These are phyloP conservation scores for Pseudotriccus pelzelni DNA, from an alignment of 2,797 vertebrate genomes.

Conservation along the genomic window DNA sequence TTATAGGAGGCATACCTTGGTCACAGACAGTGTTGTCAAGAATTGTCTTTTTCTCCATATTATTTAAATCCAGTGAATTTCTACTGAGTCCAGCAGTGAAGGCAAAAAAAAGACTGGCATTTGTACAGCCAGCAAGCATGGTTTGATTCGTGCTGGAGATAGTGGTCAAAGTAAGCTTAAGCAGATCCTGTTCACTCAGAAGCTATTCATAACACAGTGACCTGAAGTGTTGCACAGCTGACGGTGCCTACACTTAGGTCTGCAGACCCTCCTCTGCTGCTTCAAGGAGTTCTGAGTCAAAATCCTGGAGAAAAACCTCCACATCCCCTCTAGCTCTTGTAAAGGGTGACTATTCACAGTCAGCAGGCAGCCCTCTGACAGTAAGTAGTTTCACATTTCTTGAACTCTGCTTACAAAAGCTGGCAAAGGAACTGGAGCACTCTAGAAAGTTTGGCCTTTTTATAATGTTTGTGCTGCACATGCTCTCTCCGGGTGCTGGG, in stretches of 20 bases:
- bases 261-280: background rate
- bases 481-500: background rate
- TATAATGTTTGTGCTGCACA: background rate
- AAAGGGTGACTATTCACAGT: conserved; percentile 55
- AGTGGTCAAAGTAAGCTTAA: background rate
- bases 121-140: background rate
- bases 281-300: conserved; percentile 3
- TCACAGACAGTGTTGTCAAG: background rate
- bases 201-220: background rate
- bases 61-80: background rate
- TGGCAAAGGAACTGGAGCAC: conserved; percentile 39
- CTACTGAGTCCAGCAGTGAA: background rate
- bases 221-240: background rate
- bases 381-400: conserved; percentile 27
- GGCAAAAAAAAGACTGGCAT: background rate
- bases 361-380: conserved; percentile 10
- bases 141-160: background rate
- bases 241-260: background rate
- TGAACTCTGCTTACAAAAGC: conserved; percentile 9
- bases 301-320: conserved; percentile 26
- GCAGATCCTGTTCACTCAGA: background rate
- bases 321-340: background rate
- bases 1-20: background rate
- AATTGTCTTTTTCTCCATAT: background rate
- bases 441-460: conserved; percentile 12